Base-by-base conservation (phyloP, 2,888 invertebrate species). In the Steinernema carpocapsae region DNA sequence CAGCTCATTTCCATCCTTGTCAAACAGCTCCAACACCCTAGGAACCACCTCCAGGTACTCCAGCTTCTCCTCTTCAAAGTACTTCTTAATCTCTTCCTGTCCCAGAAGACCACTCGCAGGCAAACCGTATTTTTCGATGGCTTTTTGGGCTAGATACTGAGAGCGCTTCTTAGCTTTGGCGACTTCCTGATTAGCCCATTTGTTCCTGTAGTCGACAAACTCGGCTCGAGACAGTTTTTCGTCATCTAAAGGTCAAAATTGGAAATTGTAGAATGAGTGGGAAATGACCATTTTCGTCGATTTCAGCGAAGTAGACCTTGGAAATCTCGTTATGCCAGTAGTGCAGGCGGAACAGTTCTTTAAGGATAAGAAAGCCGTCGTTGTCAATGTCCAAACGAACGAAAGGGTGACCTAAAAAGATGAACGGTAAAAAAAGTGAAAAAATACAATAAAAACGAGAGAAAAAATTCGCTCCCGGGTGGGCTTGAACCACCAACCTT, bases 401-500 rank as follows among this genome's bases (percentile, higher is more conserved):
- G 26, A 56, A 56, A 3, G 56, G 14, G 26, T 56, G 24, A 24
- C 56, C 56, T 56, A 24, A 56, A 56, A 10, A 4, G 17, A 43
- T 7, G 7, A 14, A 14, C 43, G 43, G 43, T 7, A 14, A 43
- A 43, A 14, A 7, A 14, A 43, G 14, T 43, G 43, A 43, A 43
- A 14, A 43, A 43, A 14, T 14, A n/a, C n/a, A n/a, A n/a, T n/a
- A n/a, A n/a, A n/a, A n/a, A n/a, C n/a, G n/a, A n/a, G n/a, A n/a
- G n/a, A 37, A 37, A 37, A 37, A 6, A 37, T 37, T 10, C 56
- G 56, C 56, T 56, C 56, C 76, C 75, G 93, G 93, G 93, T 93
- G 93, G 94, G 92, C 93, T 94, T 92, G 94, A 94, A 94, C 94
- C 93, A 94, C 93, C 93, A 93, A 94, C 94, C 94, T 94, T 93